Conservation (phyloP, 35 echinoderm and acorn worm species). For the Diadema setosum region DNA sequence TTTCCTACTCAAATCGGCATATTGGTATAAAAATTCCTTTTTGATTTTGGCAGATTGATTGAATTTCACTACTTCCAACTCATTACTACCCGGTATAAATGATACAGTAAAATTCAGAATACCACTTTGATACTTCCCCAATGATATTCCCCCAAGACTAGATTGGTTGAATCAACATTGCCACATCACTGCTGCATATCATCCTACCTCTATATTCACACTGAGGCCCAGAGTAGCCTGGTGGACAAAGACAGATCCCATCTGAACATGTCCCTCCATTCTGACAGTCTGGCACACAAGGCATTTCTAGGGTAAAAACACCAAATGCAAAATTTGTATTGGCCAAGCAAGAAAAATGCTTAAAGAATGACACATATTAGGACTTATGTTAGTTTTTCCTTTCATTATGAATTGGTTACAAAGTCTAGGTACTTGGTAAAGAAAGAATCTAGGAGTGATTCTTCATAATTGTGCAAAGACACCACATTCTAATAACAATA, state of each 20-base stretch:
- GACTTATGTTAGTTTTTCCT: conserved; percentile 65
- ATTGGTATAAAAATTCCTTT: too few relatives aligned
- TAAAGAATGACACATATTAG: conserved; percentile 37
- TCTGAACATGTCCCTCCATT: conserved; percentile 84
- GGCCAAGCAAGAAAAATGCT: conserved; percentile 49
- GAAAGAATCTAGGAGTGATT: too few relatives aligned
- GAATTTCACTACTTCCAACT: too few relatives aligned
- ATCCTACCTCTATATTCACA: conserved; percentile 77
- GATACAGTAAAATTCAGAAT: too few relatives aligned
- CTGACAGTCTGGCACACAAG: conserved; percentile 46
- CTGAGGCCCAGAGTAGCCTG: conserved; percentile 49
- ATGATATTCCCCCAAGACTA: too few relatives aligned
- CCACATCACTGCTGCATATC: not conserved
- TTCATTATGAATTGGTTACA: conserved; percentile 34
- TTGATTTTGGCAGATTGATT: too few relatives aligned
- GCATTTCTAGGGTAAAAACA: not conserved
- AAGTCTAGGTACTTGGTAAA: conserved; percentile 50
- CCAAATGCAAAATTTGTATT: conserved; percentile 61
- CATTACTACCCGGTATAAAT: too few relatives aligned
- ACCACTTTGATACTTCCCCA: too few relatives aligned
- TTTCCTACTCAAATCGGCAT: too few relatives aligned
- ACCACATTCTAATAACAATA: too few relatives aligned
- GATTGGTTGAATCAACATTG: too few relatives aligned
- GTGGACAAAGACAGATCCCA: conserved; percentile 72
- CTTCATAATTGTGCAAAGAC: too few relatives aligned